Percentiles rank a stretch among this genome's conserved stretches.
Evolutionary conservation across 2,113 vertebrate genomes (phyloP).

Genomic region (Pseudopipra pipra): DNA sequence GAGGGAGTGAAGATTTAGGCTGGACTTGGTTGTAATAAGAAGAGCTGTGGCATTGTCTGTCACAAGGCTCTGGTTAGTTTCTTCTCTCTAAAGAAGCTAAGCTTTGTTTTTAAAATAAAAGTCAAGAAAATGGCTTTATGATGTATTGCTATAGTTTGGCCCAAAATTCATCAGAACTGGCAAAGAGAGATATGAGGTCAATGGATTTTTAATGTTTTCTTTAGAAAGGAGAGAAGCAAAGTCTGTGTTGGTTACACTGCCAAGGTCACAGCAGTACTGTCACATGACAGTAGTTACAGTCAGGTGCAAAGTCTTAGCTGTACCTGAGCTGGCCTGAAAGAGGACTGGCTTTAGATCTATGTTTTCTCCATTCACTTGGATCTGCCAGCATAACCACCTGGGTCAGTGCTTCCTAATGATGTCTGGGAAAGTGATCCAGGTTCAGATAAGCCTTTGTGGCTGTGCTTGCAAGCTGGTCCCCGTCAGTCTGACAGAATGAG

Average conservation of each 20-base stretch:
- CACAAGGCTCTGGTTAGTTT: background rate
- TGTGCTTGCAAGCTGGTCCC: accelerated
- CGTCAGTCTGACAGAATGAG: background rate
- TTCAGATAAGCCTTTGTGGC: background rate
- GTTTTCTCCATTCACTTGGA: background rate
- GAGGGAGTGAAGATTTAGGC: background rate
- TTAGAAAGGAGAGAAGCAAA: background rate
- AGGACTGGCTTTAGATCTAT: background rate
- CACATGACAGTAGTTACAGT: background rate
- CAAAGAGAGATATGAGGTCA: background rate
- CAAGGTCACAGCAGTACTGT: background rate
- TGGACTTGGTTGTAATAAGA: background rate
- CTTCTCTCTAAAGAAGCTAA: background rate
- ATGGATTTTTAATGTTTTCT: background rate
- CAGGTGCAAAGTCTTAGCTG: background rate
- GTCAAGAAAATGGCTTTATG: background rate
- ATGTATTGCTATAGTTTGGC: background rate
- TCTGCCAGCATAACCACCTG: background rate
- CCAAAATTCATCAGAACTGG: background rate
- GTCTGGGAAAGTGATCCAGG: background rate
- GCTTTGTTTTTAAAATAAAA: background rate
- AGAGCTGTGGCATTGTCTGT: background rate
- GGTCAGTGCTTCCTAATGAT: background rate
- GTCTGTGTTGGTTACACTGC: background rate
- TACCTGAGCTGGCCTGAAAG: background rate